These are phyloP conservation scores for Metacarcinus magister DNA, from an alignment of 2,888 invertebrate species.

Conservation along the genomic window DNA sequence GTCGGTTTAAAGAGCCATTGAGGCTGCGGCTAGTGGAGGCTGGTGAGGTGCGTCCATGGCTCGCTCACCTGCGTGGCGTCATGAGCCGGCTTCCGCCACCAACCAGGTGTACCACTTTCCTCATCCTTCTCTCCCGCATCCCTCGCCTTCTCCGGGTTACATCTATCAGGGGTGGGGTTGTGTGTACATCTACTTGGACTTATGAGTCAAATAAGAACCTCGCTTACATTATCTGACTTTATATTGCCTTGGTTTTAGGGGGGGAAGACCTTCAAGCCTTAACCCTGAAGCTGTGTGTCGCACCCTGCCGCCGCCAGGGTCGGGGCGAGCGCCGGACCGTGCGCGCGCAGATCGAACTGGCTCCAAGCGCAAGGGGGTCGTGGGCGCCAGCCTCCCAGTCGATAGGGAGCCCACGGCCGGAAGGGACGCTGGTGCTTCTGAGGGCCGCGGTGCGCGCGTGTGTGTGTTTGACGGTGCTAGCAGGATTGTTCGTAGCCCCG, in stretches of 20 bases:
- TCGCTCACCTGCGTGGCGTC: constrained; percentile 59
- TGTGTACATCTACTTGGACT: neutral
- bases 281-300: constrained; percentile 58
- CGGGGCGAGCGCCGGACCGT: neutral
- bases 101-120: constrained; percentile 42
- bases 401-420: constrained; percentile 76
- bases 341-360: constrained; percentile 77
- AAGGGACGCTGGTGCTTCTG: constrained; percentile 73
- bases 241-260: neutral
- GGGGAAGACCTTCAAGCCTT: neutral
- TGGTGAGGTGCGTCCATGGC: constrained; percentile 53
- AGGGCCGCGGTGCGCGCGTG: constrained; percentile 73
- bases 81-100: constrained; percentile 59
- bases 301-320: constrained; percentile 64
- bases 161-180: neutral
- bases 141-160: neutral
- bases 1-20: neutral
- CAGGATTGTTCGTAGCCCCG: constrained; percentile 56
- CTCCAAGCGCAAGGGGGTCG: constrained; percentile 74
- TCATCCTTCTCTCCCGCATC: neutral
- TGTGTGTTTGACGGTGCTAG: constrained; percentile 76
- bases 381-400: constrained; percentile 73
- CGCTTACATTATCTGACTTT: neutral
- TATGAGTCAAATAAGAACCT: neutral
- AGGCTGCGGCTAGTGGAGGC: constrained; percentile 9